Base-by-base conservation (phyloP, 2,113 vertebrate species). In the Gallinago jamesoni region DNA sequence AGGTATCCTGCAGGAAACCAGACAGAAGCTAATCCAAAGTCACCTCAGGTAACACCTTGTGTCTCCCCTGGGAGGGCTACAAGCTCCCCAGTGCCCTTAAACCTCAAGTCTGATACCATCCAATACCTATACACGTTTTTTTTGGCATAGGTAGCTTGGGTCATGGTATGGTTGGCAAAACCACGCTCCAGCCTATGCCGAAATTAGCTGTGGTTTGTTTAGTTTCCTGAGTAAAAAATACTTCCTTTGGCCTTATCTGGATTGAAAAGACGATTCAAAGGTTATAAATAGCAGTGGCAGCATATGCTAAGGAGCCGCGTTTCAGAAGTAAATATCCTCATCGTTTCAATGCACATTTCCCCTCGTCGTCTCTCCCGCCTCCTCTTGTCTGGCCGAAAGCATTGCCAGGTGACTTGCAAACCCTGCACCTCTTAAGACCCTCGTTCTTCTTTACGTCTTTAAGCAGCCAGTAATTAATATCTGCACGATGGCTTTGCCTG, bases 221-320 rank as follows among this genome's bases (percentile, higher is more conserved):
- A 6, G 74, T 19, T 91, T 78, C 64, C 69, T 10, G 16, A 81
- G 56, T 2, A 4, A 93, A 84, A 41, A 41, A 4, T 1, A 39
- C 87, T 92, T 96, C 80, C 83, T 94, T 92, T 88, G 92, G 74
- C 90, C 73, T 88, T 92, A 35, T 93, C 92, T 90, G 70, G 87
- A 94, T 80, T 52, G 87, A 95, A 93, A 96, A 96, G 95, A 91
- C 89, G 66, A 95, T 92, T 68, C 84, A 92, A 85, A 84, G 70
- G 83, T 94, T 97, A 97, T 96, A 96, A 97, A 97, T 96, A 97
- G 96, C 94, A 93, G 85, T 17, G 37, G 83, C 62, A 86, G 83
- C 96, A 95, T 95, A 95, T 90, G 93, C 78, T 37, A 30, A 95
- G 67, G 82, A 93, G 90, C 76, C 43, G 78, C 1, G 1, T 30